Percentiles rank a stretch among this genome's conserved stretches.
These are phyloP conservation scores for Doris montereyensis DNA, from an alignment of 2,888 invertebrate genomes.

Conservation along the genomic window DNA sequence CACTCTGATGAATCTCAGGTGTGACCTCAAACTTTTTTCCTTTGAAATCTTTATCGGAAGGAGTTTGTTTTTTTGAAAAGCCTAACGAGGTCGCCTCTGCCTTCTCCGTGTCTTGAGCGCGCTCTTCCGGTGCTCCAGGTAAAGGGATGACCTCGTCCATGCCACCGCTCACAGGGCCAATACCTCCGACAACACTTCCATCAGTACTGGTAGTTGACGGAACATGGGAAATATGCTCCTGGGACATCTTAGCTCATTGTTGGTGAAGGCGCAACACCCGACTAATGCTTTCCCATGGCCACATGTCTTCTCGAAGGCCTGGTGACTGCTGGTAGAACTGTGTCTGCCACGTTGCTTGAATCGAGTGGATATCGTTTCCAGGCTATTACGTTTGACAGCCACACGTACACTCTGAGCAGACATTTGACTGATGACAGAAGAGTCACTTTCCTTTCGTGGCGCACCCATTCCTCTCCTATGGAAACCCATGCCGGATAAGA, in stretches of 20 bases:
- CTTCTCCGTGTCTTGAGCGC: background rate
- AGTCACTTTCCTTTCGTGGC: constrained; percentile 55
- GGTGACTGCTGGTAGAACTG: constrained; percentile 30
- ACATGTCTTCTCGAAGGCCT: background rate
- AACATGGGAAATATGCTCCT: too few relatives aligned
- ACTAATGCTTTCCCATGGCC: background rate
- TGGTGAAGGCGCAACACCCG: too few relatives aligned
- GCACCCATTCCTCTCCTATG: constrained; percentile 35
- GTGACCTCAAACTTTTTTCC: constrained; percentile 42
- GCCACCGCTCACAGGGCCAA: constrained; percentile 5
- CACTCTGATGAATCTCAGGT: constrained; percentile 46
- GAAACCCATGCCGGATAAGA: constrained; percentile 48
- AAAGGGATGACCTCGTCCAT: constrained; percentile 2
- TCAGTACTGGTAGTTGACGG: background rate
- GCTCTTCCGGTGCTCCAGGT: constrained; percentile 27
- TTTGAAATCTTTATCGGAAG: too few relatives aligned
- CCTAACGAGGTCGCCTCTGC: background rate
- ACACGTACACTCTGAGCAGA: constrained; percentile 56
- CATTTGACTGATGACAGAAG: constrained; percentile 57
- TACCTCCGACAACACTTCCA: background rate
- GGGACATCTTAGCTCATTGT: too few relatives aligned
- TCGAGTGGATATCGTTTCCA: constrained; percentile 33
- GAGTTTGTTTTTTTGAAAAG: background rate
- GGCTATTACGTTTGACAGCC: constrained; percentile 37
- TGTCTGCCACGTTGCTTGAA: constrained; percentile 26